A percentile compares a stretch with the other conserved stretches of the same genome.
Conservation (phyloP, 2,888 invertebrate species). For the Synergus itoensis region DNA sequence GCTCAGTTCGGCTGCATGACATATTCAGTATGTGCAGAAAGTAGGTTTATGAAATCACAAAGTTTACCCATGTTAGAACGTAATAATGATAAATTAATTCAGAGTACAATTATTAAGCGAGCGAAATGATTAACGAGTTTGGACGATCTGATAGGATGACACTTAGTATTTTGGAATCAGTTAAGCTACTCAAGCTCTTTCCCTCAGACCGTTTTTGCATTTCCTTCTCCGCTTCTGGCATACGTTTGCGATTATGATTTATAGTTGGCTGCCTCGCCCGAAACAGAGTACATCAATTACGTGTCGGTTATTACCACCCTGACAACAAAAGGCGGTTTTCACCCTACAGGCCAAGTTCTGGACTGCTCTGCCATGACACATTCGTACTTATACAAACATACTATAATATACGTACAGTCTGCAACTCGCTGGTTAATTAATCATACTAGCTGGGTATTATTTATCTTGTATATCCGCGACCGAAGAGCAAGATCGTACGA, state of each 20-base stretch:
- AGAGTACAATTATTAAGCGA: slow-evolving; percentile 23
- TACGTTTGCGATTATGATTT: slow-evolving; percentile 8
- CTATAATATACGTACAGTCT: not conserved
- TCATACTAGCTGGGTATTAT: slow-evolving; percentile 6
- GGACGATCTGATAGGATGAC: slow-evolving; percentile 7
- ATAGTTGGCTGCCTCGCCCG: not conserved
- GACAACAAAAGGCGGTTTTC: slow-evolving; percentile 23
- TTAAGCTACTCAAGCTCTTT: slow-evolving; percentile 14
- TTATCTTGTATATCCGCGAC: slow-evolving; percentile 7
- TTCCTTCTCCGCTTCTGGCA: not conserved
- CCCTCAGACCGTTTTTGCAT: not conserved
- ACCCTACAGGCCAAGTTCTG: slow-evolving; percentile 25
- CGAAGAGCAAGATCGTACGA: slow-evolving; percentile 18
- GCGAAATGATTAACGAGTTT: slow-evolving; percentile 17
- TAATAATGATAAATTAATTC: not conserved
- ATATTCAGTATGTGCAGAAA: slow-evolving; percentile 46
- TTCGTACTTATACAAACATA: slow-evolving; percentile 6
- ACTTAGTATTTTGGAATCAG: slow-evolving; percentile 4
- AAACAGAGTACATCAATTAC: slow-evolving; percentile 25
- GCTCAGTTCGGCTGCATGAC: slow-evolving; percentile 44
- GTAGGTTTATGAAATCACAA: slow-evolving; percentile 14
- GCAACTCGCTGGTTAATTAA: slow-evolving; percentile 31
- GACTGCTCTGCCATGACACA: not conserved
- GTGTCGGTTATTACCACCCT: not conserved
- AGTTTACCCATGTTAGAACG: slow-evolving; percentile 21